These are phyloP conservation scores for Takifugu flavidus DNA, from an alignment of 2,113 vertebrate genomes.

Conservation along the genomic window DNA sequence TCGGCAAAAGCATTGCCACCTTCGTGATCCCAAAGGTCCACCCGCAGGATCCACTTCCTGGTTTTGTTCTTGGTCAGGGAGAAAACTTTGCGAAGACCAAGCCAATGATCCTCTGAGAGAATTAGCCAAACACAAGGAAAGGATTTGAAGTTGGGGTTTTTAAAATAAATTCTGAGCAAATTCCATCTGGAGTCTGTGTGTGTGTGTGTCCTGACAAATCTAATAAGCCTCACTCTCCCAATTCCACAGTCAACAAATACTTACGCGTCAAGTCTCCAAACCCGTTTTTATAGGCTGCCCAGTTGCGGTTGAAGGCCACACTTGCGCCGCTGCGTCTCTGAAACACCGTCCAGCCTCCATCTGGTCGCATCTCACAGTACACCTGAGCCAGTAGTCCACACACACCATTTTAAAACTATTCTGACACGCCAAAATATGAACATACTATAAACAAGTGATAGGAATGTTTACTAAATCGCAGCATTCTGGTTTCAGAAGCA, in stretches of 20 bases:
- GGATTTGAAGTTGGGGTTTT: not conserved
- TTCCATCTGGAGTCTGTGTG: too few relatives aligned
- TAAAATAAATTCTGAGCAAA: too few relatives aligned
- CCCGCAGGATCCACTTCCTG: constrained; percentile 46
- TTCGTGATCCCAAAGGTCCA: constrained; percentile 69
- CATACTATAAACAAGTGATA: too few relatives aligned
- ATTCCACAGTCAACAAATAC: not conserved
- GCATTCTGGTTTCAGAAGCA: too few relatives aligned
- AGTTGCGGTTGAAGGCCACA: constrained; percentile 52
- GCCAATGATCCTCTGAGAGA: constrained; percentile 69
- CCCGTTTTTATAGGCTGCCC: constrained; percentile 57
- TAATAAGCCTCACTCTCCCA: too few relatives aligned
- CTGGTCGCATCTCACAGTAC: constrained; percentile 64
- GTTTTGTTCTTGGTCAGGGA: constrained; percentile 36
- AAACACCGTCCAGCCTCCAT: constrained; percentile 74
- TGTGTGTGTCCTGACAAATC: too few relatives aligned
- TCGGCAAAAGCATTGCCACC: constrained; percentile 41
- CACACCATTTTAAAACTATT: too few relatives aligned
- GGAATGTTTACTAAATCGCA: too few relatives aligned
- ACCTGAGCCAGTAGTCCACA: constrained; percentile 40
- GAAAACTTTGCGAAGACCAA: constrained; percentile 59
- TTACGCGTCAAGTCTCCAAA: constrained; percentile 58
- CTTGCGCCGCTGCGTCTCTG: constrained; percentile 56
- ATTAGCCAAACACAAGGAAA: constrained; percentile 1
- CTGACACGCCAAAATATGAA: too few relatives aligned